Evolutionary conservation across 2,113 vertebrate genomes (phyloP).

Genomic region (Xyrauchen texanus): DNA sequence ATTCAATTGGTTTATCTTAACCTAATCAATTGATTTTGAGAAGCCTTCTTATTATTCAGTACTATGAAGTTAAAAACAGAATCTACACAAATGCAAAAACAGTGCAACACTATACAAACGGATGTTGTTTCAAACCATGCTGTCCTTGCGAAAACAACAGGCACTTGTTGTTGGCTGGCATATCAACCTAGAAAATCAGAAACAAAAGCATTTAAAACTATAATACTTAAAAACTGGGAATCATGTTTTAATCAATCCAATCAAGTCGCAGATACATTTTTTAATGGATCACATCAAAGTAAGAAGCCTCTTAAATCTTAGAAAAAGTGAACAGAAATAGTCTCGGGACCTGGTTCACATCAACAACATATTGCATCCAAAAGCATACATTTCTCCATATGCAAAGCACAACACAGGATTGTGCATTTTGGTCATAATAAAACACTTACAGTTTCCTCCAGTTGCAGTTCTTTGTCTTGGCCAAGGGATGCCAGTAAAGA

Average conservation of each 20-base stretch:
- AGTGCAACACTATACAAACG: background rate
- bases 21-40: background rate
- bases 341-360: too few relatives aligned
- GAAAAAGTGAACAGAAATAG: too few relatives aligned
- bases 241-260: too few relatives aligned
- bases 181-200: constrained; percentile 21
- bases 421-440: background rate
- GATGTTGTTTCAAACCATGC: constrained; percentile 3
- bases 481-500: background rate
- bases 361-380: background rate
- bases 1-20: too few relatives aligned
- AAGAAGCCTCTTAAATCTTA: too few relatives aligned
- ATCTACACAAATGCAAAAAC: background rate
- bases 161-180: constrained; percentile 39
- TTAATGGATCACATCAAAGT: too few relatives aligned
- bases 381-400: background rate
- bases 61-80: background rate
- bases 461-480: constrained; percentile 21
- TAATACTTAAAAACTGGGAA: too few relatives aligned
- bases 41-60: background rate
- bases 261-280: too few relatives aligned
- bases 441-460: constrained; percentile 31
- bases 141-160: constrained; percentile 28
- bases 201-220: background rate
- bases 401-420: background rate